Evolutionary conservation across 2,797 vertebrate genomes (phyloP).

Genomic region (Neomorphus geoffroyi): DNA sequence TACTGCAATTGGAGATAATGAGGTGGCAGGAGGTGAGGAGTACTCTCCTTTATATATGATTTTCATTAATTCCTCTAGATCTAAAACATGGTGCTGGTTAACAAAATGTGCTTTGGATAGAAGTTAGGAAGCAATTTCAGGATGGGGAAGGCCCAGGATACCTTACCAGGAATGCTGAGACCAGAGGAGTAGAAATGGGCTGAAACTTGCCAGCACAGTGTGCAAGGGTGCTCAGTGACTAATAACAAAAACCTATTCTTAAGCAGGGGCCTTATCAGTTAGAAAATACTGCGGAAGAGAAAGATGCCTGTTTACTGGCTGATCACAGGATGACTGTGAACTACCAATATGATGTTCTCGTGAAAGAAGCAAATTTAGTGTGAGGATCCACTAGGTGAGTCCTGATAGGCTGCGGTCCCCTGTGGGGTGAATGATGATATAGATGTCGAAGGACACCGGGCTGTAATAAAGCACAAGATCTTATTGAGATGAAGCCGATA

Average conservation of each 20-base stretch:
- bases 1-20: neutral
- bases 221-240: neutral
- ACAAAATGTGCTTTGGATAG: neutral
- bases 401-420: neutral
- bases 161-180: neutral
- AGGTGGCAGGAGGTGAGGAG: neutral
- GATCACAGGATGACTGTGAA: slow-evolving; percentile 24
- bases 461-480: neutral
- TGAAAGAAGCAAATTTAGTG: neutral
- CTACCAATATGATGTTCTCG: neutral
- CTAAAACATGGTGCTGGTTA: neutral
- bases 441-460: neutral
- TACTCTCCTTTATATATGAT: neutral
- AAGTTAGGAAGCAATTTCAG: neutral
- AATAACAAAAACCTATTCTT: slow-evolving; percentile 31
- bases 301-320: neutral
- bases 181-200: neutral
- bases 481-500: neutral
- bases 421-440: neutral
- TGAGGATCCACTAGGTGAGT: neutral
- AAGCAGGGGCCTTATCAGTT: slow-evolving; percentile 11
- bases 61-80: neutral
- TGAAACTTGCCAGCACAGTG: neutral
- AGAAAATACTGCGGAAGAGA: slow-evolving; percentile 58
- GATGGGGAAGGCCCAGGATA: neutral